Base-by-base conservation (phyloP, 92 coral and sea anemone genomes). In the Umimayanthus kanabou region DNA sequence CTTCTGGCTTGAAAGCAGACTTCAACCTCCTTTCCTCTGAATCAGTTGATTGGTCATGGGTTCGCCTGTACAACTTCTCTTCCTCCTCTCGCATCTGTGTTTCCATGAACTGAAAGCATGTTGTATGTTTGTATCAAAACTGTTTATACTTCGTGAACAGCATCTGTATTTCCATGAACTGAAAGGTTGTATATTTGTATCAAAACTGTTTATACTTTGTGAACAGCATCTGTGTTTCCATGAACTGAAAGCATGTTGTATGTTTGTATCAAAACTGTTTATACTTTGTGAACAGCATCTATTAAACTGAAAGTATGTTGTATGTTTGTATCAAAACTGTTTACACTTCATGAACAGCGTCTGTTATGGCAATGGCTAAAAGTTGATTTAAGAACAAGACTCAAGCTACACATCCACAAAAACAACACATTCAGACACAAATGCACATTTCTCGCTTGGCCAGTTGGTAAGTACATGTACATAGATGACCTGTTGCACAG, bases 1-100 rank as follows among this genome's bases (percentile, higher is more conserved):
- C 99, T 84, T 97, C 99, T 47, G 98, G 94, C 40, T 96, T 89
- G 89, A 90, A 91, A 77, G 76, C 86, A 76, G 90, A 82, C 77
- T 82, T 66, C 47, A 82, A 23, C 30, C 86, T 67, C 75, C 86
- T 66, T 66, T 82, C 77, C 6, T 82, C 61, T 40, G 77, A 39
- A 25, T 82, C 86, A 67, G 40, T 9, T 15, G 57, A 20, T 13
- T 82, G 76, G 18, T 82, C 86, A 42, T 67, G 86, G 9, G 76
- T 5, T 65, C 77, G 76, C 26, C 64, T 82, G 18, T 82, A 82
- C 40, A 82, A 37, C 57, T 82, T 90, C 70, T 84, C 90, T 28
- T 93, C 95, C 66, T 95, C 92, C 58, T 86, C 96, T 65, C 87
- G 93, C 50, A 93, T 85, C 47, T 93, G 93, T 18, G 93, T 90